Base-by-base conservation (phyloP, 2,797 vertebrate genomes). In the Rhinella marina region DNA sequence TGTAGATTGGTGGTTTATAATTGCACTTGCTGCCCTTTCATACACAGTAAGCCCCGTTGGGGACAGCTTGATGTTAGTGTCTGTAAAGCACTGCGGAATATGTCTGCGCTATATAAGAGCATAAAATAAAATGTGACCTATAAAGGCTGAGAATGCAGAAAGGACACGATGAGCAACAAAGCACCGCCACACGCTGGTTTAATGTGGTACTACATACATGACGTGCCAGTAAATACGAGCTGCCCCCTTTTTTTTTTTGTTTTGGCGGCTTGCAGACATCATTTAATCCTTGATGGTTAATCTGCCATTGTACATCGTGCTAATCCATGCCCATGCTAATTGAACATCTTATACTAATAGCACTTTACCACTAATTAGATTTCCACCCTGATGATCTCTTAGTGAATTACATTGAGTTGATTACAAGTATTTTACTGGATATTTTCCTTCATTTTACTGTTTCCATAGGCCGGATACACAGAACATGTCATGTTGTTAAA, bases 351-450 rank as follows among this genome's bases (percentile, higher is more conserved):
- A 85, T 61, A 48, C 68, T 75, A 62, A 76, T 77, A 62, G 32
- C 21, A 32, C 54, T 77, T 84, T 84, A 84, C 66, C 68, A 59
- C 82, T 76, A 85, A 85, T 85, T 85, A 77, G 70, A 85, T 85
- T 77, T 85, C 57, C 57, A 85, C 72, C 41, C 72, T 77, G 72
- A 50, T 76, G 57, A 76, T 73, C 54, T 56, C 23, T 29, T 59
- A 59, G 82, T 73, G 52, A 84, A 84, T 77, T 61, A 50, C 32
- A 64, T 21, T 73, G 50, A 48, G 23, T 32, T 61, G 41, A 72
- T 52, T 50, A 29, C 21, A 23, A 23, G 41, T 48, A 73, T 73
- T 50, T 48, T 48, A 12, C 9, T 50, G 41, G 16, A 72, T 50
- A 12, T 75, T 75, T 75, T 50, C 23, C 72, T n/a, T 75, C 1